Percentiles rank a stretch among this genome's conserved stretches.
phyloP scores from a whole-genome alignment of 2,888 invertebrate genomes.

The Rhyacophila evoluta region DNA sequence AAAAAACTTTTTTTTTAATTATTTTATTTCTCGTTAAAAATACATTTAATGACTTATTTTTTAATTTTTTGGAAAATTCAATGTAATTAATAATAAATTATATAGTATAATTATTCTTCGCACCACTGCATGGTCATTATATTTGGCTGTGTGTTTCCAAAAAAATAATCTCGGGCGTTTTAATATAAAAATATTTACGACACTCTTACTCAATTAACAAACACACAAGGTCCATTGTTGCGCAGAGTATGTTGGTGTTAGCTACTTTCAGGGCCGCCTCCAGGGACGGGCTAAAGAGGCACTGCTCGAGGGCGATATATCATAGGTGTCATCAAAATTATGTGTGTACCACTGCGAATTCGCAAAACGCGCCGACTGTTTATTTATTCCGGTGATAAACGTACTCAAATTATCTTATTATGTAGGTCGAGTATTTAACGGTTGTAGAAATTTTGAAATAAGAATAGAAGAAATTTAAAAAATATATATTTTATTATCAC shows the following conservation, averaged over 20 bases:
- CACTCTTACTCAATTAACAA: constrained; percentile 51
- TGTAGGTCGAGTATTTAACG: too few species aligned
- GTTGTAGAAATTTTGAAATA: too few species aligned
- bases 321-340: constrained; percentile 2
- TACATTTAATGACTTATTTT: too few species aligned
- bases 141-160: neutral
- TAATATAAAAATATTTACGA: constrained; percentile 51
- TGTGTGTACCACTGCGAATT: neutral
- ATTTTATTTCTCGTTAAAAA: too few species aligned
- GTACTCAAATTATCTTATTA: too few species aligned
- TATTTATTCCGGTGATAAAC: too few species aligned
- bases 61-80: too few species aligned
- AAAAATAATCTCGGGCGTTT: neutral
- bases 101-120: too few species aligned
- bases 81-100: too few species aligned
- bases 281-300: neutral
- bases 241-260: neutral
- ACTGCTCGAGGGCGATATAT: neutral
- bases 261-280: neutral
- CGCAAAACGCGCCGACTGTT: neutral
- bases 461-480: too few species aligned
- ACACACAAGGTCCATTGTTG: constrained; percentile 41
- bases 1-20: too few species aligned
- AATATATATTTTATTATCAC: too few species aligned
- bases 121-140: neutral